Conservation (phyloP, 2,113 vertebrate species). For the Oryctolagus cuniculus region mOryCun1.1 NC_091440.1:112534001-112534500, state of each 20-base stretch:
- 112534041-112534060: too few species aligned
- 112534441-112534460: neutral
- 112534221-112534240: conserved; percentile 3
- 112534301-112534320: conserved; percentile 20
- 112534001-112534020: too few species aligned
- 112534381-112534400: neutral
- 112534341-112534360: neutral
- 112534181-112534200: neutral
- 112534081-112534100: too few species aligned
- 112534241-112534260: neutral
- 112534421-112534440: neutral
- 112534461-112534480: neutral
- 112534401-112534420: neutral
- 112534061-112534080: too few species aligned
- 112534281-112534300: neutral
- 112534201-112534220: neutral
- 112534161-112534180: too few species aligned
- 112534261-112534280: conserved; percentile 39
- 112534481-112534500: neutral
- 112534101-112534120: too few species aligned
- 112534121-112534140: too few species aligned
- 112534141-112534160: too few species aligned
- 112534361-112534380: neutral
- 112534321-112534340: conserved; percentile 1
- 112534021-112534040: too few species aligned